phyloP scores from a whole-genome alignment of 2,797 vertebrate species.

The Silurus lanzhouensis region DNA sequence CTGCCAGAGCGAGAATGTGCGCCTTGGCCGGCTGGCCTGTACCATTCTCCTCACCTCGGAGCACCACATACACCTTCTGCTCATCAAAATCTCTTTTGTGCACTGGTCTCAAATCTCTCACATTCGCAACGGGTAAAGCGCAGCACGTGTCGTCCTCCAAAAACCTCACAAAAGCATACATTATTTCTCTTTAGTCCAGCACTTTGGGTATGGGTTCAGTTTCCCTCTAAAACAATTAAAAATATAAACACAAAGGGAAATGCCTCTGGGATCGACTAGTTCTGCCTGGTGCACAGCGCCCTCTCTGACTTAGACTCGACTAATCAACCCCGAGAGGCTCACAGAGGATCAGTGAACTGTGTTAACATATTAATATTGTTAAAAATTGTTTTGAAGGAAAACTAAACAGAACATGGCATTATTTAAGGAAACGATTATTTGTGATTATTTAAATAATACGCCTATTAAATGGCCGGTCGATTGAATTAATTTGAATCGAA shows the following conservation, averaged over 20 bases:
- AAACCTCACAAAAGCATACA: conserved; percentile 97
- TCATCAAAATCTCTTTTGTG: conserved; percentile 95
- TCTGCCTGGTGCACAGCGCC: conserved; percentile 76
- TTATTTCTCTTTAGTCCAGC: conserved; percentile 76
- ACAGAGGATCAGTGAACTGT: neutral
- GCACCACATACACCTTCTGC: conserved; percentile 96
- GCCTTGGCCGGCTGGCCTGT: conserved; percentile 89
- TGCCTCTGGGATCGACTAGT: conserved; percentile 86
- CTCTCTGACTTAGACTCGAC: conserved; percentile 75
- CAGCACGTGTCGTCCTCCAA: conserved; percentile 96
- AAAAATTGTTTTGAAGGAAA: neutral
- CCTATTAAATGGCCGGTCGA: neutral
- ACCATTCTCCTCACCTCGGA: conserved; percentile 84
- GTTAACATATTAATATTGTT: neutral
- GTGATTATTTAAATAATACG: neutral
- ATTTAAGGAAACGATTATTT: neutral
- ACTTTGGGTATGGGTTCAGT: conserved; percentile 79
- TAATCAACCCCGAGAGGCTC: conserved; percentile 66
- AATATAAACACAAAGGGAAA: conserved; percentile 73
- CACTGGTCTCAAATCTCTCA: conserved; percentile 91
- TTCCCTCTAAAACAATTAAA: conserved; percentile 80
- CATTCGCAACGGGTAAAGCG: conserved; percentile 88
- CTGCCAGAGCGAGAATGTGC: conserved; percentile 96
- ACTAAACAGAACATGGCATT: neutral
- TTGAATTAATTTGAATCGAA: neutral